Evolutionary conservation across 2,888 invertebrate species (phyloP).

Genomic region (Campopleginae sp.): DNA sequence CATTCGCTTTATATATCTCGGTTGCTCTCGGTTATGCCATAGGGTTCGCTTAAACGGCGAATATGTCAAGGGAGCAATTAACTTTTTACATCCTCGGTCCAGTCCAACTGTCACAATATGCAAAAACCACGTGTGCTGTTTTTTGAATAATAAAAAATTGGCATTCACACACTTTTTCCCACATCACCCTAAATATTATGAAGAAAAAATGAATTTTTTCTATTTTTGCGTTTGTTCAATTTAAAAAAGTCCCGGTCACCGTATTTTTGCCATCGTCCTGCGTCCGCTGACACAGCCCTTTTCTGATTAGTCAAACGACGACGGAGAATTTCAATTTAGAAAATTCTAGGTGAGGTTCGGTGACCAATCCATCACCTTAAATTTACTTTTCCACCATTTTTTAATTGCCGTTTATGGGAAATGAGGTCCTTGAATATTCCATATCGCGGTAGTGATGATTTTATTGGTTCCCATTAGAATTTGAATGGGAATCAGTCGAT

Average conservation of each 20-base stretch:
- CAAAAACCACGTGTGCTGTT: neutral
- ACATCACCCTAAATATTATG: neutral
- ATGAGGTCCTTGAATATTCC: neutral
- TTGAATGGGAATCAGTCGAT: neutral
- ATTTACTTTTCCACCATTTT: neutral
- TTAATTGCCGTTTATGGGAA: neutral
- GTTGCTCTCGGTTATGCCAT: constrained; percentile 3
- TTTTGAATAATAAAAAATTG: neutral
- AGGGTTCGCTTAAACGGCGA: constrained; percentile 14
- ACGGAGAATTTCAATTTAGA: too few relatives aligned
- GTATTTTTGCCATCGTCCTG: too few relatives aligned
- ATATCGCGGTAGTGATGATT: neutral
- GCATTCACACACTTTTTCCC: neutral
- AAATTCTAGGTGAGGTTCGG: too few relatives aligned
- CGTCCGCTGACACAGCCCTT: too few relatives aligned
- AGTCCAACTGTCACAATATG: neutral
- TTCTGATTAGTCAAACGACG: too few relatives aligned
- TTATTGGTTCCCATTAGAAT: neutral
- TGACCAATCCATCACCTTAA: too few relatives aligned
- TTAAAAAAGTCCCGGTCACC: too few relatives aligned
- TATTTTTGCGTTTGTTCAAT: too few relatives aligned
- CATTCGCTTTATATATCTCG: constrained; percentile 31
- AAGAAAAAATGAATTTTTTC: too few relatives aligned
- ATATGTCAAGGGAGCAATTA: constrained; percentile 23
- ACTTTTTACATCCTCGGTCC: neutral